Conservation (phyloP, 2,113 vertebrate genomes). For the Catagonus wagneri region DNA sequence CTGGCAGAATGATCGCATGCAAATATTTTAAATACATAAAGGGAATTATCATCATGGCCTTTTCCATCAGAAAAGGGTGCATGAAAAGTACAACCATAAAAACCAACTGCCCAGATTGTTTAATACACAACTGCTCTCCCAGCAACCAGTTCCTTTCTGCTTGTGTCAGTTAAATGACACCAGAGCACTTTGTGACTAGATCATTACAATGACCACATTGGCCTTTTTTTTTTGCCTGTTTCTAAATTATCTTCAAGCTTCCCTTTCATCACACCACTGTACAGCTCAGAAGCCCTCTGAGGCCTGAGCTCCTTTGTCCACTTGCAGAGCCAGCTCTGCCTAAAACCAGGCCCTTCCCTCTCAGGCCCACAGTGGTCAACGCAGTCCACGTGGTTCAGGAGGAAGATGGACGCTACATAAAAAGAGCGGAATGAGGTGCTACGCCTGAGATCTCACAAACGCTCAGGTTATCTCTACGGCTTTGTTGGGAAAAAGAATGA, state of each 20-base stretch:
- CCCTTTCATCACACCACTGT: too few relatives aligned
- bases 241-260: background rate
- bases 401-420: background rate
- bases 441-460: background rate
- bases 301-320: accelerated
- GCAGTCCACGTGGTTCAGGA: accelerated
- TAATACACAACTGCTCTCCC: background rate
- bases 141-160: background rate
- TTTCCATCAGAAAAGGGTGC: background rate
- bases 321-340: accelerated
- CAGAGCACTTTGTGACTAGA: background rate
- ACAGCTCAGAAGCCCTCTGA: background rate
- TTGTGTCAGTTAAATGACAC: background rate
- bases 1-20: background rate
- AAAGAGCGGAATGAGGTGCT: background rate
- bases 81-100: background rate
- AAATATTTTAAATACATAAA: background rate
- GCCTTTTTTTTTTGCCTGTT: background rate
- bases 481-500: background rate
- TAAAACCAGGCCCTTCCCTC: accelerated
- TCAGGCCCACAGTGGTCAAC: accelerated
- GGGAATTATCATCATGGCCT: background rate
- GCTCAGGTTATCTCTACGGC: background rate
- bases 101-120: background rate
- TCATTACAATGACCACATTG: background rate